phyloP scores from a whole-genome alignment of 2,113 vertebrate genomes.

The Excalfactoria chinensis region DNA sequence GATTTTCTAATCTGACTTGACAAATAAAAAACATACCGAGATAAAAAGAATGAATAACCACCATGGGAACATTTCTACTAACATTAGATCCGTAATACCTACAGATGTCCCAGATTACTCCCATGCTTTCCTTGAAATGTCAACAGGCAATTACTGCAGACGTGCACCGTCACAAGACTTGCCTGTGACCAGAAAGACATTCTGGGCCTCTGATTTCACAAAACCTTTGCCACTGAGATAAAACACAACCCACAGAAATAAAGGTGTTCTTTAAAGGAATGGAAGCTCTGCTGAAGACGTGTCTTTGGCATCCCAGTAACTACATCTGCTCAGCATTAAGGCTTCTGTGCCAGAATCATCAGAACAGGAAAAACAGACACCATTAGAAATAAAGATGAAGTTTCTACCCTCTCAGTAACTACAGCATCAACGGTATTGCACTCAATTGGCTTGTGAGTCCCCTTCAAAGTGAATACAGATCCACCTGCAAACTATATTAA shows the following conservation, averaged over 20 bases:
- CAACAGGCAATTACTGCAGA: neutral
- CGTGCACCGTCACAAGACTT: neutral
- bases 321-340: accelerated
- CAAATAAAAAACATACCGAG: neutral
- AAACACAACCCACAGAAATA: neutral
- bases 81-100: neutral
- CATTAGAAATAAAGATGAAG: accelerated
- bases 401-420: neutral
- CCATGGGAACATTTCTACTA: neutral
- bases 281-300: neutral
- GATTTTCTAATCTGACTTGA: neutral
- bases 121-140: neutral
- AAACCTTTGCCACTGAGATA: no score
- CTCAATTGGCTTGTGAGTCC: no score
- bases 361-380: accelerated
- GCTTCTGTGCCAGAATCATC: neutral
- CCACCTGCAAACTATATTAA: neutral
- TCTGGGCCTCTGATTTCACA: no score
- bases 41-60: neutral
- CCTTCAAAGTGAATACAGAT: neutral
- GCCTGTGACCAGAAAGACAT: neutral
- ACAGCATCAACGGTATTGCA: neutral
- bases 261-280: neutral
- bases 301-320: neutral
- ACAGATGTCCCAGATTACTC: neutral